Evolutionary conservation across 2,888 invertebrate genomes (phyloP), one percentile per base, ranked within the genome.

Genomic region (Eupelmus urozonus): DNA sequence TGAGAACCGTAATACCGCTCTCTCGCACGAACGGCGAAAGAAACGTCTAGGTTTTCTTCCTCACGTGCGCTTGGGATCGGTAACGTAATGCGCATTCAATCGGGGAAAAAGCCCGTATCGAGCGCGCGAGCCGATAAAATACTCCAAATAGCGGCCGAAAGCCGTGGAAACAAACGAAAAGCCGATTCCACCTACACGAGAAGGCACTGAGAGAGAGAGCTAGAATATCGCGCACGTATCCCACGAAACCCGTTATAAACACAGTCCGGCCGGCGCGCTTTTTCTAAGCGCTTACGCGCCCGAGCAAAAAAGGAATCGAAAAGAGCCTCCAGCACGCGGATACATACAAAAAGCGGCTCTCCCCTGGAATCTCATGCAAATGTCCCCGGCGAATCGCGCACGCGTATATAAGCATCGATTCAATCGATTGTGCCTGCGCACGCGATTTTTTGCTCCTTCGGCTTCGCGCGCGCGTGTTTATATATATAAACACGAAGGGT

Each of bases 311-410:
- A 25, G n/a, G n/a, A 51, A 29, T 2, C 11, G 25, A 57, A 59
- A 2, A 20, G 34, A 34, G 29, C 2, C 59, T 13, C 0, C 27
- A 13, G 45, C 1, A 7, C 25, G n/a, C 2, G 34, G 34, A 63
- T 16, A 40, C 40, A 62, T 27, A 57, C 25, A 25, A 45, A 45
- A 45, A 45, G 13, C 9, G 13, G 16, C 13, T 34, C 34, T 34
- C 23, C 0, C 51, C n/a, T n/a, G 60, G 65, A 59, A 74, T 63
- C 45, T 34, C 20, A 76, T 76, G 76, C 71, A 71, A 76, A 76
- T 71, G 65, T 27, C 16, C 9, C 27, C 7, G n/a, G 25, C 5
- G 57, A 9, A 18, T 13, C 42, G 40, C 49, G 40, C 67, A 18
- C 55, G 63, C n/a, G n/a, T n/a, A n/a, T n/a, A n/a, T n/a, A n/a